These are phyloP conservation scores for Anodontia alba DNA, from an alignment of 2,888 invertebrate species.

Conservation along the genomic window DNA sequence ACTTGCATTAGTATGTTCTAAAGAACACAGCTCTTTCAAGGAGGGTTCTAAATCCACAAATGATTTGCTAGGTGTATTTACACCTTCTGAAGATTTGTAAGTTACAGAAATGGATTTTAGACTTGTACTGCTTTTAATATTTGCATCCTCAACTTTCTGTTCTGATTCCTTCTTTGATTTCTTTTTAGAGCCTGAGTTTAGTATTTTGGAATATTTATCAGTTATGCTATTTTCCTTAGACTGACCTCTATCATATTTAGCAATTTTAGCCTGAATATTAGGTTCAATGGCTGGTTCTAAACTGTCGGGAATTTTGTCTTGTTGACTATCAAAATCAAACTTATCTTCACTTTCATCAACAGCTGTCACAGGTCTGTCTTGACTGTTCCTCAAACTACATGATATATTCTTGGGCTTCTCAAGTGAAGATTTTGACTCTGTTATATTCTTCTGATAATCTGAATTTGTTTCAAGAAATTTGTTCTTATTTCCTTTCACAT, in stretches of 20 bases:
- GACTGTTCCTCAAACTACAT: not conserved
- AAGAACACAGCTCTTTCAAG: slow-evolving; percentile 46
- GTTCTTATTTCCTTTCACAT: too few relatives aligned
- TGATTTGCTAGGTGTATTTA: slow-evolving; percentile 9
- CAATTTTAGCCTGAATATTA: not conserved
- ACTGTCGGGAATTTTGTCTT: slow-evolving; percentile 55
- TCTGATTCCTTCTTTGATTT: not conserved
- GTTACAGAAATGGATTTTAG: not conserved
- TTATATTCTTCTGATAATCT: too few relatives aligned
- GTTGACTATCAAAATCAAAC: slow-evolving; percentile 46
- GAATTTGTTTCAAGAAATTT: too few relatives aligned
- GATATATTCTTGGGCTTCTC: too few relatives aligned
- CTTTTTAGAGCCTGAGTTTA: not conserved
- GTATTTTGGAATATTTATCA: not conserved
- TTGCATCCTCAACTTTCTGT: not conserved
- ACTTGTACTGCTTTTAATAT: not conserved
- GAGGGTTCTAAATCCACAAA: slow-evolving; percentile 47
- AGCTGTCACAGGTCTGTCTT: not conserved
- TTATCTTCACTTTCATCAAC: not conserved
- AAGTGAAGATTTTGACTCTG: too few relatives aligned
- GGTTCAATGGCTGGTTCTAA: slow-evolving; percentile 23
- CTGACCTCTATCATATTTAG: not conserved
- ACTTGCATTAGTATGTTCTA: slow-evolving; percentile 10
- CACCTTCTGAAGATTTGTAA: not conserved
- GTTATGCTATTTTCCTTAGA: not conserved